phyloP scores from a whole-genome alignment of 2,113 vertebrate genomes.

The Empidonax traillii region DNA sequence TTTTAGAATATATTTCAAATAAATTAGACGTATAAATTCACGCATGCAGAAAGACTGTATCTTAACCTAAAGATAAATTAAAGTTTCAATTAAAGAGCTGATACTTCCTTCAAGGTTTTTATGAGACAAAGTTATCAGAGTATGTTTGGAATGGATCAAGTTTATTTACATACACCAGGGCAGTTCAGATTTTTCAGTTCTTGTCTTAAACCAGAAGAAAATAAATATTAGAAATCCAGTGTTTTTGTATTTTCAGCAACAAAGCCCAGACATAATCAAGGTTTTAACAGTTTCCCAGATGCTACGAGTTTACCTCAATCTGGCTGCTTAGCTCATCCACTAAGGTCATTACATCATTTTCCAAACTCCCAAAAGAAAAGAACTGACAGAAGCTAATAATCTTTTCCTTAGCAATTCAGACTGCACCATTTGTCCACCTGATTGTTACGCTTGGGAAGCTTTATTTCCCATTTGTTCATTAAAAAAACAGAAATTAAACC shows the following conservation, averaged over 20 bases:
- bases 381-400: not conserved
- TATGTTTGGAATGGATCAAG: not conserved
- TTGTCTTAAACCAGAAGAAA: not conserved
- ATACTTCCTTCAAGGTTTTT: not conserved
- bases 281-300: not conserved
- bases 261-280: not conserved
- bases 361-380: not conserved
- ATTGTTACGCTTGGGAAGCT: not conserved
- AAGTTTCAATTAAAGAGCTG: not conserved
- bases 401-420: not conserved
- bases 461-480: not conserved
- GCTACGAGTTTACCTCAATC: not conserved
- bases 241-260: not conserved
- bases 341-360: not conserved
- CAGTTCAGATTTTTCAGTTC: not conserved
- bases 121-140: not conserved
- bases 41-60: not conserved
- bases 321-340: not conserved
- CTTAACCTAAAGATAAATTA: not conserved
- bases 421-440: not conserved
- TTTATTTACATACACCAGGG: not conserved
- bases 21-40: not conserved
- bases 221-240: not conserved
- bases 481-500: not conserved
- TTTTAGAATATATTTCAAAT: not conserved